Conservation (phyloP, 2,888 invertebrate species). For the Plemyria rubiginata region DNA sequence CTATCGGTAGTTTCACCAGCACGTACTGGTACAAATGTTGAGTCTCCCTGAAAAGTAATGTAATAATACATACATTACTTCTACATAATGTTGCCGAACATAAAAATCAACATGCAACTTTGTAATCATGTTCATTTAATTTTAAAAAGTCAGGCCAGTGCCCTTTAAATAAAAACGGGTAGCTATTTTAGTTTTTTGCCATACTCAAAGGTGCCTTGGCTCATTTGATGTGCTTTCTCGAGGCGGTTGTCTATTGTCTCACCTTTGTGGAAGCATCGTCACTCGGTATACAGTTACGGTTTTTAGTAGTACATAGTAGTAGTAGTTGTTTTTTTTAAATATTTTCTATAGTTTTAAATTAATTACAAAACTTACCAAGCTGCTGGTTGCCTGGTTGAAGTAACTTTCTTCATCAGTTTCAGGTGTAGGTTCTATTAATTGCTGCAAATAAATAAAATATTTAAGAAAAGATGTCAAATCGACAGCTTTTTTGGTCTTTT, state of each 20-base stretch:
- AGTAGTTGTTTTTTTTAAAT: neutral
- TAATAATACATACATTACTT: neutral
- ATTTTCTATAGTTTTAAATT: neutral
- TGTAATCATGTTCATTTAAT: neutral
- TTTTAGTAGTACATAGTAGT: too few relatives aligned
- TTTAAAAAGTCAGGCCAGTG: too few relatives aligned
- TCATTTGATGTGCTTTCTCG: too few relatives aligned
- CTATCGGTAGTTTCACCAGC: slow-evolving; percentile 88
- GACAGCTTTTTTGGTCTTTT: too few relatives aligned
- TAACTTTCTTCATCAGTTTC: slow-evolving; percentile 92
- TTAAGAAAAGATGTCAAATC: neutral
- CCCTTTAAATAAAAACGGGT: too few relatives aligned
- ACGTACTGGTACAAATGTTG: slow-evolving; percentile 96
- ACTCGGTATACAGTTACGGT: too few relatives aligned
- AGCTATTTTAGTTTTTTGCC: too few relatives aligned
- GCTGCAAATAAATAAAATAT: slow-evolving; percentile 54
- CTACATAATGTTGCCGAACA: too few relatives aligned
- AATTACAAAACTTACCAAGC: slow-evolving; percentile 80
- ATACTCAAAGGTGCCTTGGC: too few relatives aligned
- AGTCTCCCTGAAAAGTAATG: slow-evolving; percentile 89
- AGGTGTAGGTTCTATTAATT: slow-evolving; percentile 88
- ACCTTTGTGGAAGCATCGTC: too few relatives aligned
- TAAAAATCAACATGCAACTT: too few relatives aligned
- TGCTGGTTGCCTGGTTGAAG: slow-evolving; percentile 88
- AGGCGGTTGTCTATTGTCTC: too few relatives aligned